Evolutionary conservation across 2,888 invertebrate species (phyloP), one percentile per base, ranked within the genome.

Genomic region (Trachelus tabidus): DNA sequence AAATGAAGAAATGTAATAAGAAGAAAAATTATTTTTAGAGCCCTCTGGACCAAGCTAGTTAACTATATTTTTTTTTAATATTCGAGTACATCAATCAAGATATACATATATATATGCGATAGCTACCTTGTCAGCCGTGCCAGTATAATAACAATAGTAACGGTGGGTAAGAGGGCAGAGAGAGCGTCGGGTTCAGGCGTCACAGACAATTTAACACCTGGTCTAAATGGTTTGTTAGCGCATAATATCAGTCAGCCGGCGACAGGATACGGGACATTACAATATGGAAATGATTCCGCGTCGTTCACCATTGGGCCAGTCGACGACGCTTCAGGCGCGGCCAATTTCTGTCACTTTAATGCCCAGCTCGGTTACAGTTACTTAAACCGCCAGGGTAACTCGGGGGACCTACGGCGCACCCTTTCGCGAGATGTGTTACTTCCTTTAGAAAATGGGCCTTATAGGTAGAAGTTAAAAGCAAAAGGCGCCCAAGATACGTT

Each of bases 201-300:
- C 90, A 90, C 91, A 90, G 90, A 88, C 91, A 90, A 90, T 91
- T 91, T 89, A 90, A 91, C 91, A 91, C 91, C 91, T 91, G 91
- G 89, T 85, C 87, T 89, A 90, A 90, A 90, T 90, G 91, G 90
- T 89, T 90, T 89, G 89, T 89, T 88, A 90, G 84, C 89, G 89
- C 88, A 90, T 88, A 90, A 90, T 89, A 88, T 89, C 86, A 81
- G 83, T 81, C 86, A 84, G 85, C 84, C 84, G 83, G 74, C 78
- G 78, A 87, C 89, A 90, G 91, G 91, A 90, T 90, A 90, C 89
- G 85, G 87, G 86, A 81, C 87, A 90, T 88, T 89, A 90, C 90
- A 89, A 89, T 91, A 91, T 91, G 90, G 90, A 90, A 91, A 91
- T 90, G 87, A 89, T 87, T 83, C 82, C 77, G 82, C 80, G 71